Percentiles rank a stretch among this genome's conserved stretches.
phyloP scores from a whole-genome alignment of 2,888 invertebrate species.

The Anthrax anthrax region DNA sequence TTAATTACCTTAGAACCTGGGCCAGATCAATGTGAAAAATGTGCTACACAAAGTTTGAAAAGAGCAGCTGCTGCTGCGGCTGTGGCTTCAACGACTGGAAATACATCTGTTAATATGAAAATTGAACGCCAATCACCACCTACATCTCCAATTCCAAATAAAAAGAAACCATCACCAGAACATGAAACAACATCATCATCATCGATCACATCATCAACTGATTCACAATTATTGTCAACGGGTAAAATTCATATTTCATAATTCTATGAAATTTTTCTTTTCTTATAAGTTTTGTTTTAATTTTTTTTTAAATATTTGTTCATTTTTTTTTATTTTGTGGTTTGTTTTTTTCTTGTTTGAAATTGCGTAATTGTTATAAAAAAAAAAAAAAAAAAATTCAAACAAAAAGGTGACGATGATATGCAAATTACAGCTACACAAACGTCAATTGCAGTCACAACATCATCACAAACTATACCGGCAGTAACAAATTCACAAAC shows the following conservation, averaged over 20 bases:
- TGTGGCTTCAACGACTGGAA: constrained; percentile 23
- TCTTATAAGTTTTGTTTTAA: background rate
- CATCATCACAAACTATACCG: constrained; percentile 19
- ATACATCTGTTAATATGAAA: constrained; percentile 1
- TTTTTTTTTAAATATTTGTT: background rate
- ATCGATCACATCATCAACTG: constrained; percentile 23
- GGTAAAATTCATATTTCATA: background rate
- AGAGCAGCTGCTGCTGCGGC: constrained; percentile 17
- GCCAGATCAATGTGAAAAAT: constrained; percentile 34
- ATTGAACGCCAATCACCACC: constrained; percentile 1
- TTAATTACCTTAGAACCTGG: constrained; percentile 31
- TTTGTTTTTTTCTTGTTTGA: background rate
- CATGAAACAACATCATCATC: constrained; percentile 32
- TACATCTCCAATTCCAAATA: background rate
- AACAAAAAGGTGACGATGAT: background rate
- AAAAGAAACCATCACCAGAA: background rate
- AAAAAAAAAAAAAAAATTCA: no score
- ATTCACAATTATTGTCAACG: constrained; percentile 11
- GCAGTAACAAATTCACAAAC: constrained; percentile 5
- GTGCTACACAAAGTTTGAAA: constrained; percentile 15
- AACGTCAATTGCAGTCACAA: constrained; percentile 12
- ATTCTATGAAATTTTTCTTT: background rate
- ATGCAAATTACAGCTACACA: constrained; percentile 2
- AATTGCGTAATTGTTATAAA: background rate
- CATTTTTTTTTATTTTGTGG: background rate